Conservation (phyloP, 1,140 invertebrate genomes). For the Nephotettix cincticeps region DNA sequence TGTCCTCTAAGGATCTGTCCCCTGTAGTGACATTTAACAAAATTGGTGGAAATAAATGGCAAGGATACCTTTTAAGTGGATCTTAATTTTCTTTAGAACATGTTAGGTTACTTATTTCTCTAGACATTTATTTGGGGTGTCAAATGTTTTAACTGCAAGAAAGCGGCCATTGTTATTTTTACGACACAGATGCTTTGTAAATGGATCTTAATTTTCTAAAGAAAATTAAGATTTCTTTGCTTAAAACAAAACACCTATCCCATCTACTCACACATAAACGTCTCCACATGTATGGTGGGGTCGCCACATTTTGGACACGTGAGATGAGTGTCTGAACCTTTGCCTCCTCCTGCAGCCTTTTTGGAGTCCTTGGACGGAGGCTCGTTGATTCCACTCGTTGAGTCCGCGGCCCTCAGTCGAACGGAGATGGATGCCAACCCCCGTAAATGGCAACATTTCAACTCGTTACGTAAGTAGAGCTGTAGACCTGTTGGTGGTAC, state of each 20-base stretch:
- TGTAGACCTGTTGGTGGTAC: background rate
- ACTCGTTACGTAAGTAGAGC: background rate
- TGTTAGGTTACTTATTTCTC: too few relatives aligned
- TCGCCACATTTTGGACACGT: slow-evolving; percentile 94
- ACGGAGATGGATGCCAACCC: background rate
- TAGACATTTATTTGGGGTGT: too few relatives aligned
- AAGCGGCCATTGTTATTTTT: too few relatives aligned
- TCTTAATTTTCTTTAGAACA: too few relatives aligned
- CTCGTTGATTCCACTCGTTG: background rate
- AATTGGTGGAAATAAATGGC: too few relatives aligned
- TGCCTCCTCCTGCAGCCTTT: slow-evolving; percentile 28
- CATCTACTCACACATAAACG: slow-evolving; percentile 89
- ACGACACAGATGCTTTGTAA: too few relatives aligned
- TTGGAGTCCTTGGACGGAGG: background rate
- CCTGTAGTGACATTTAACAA: too few relatives aligned
- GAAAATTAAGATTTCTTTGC: too few relatives aligned
- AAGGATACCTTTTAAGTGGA: too few relatives aligned
- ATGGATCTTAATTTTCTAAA: background rate
- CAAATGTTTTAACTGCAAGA: too few relatives aligned
- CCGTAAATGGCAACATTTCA: background rate
- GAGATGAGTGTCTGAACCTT: slow-evolving; percentile 58
- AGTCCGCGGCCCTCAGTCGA: background rate
- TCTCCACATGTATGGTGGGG: slow-evolving; percentile 94
- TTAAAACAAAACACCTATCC: too few relatives aligned
- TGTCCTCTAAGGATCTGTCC: too few relatives aligned